phyloP scores from a whole-genome alignment of 30 jellyfish, hydroid and myxozoan species.

The Cassiopea andromeda region DNA sequence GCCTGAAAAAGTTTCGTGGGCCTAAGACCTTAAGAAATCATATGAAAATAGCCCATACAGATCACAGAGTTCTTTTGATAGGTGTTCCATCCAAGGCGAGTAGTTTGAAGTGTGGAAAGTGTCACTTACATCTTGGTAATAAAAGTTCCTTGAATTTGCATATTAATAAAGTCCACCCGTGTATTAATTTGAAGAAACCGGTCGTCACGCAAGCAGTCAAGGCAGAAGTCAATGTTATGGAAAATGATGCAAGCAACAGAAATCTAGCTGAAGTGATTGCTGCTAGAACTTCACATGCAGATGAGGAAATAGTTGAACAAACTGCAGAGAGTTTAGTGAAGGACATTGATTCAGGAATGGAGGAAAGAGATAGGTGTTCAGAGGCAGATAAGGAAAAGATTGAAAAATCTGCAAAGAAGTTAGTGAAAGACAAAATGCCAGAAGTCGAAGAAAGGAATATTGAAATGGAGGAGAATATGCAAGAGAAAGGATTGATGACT shows the following conservation, averaged over 20 bases:
- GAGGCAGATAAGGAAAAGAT: no score
- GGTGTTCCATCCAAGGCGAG: not conserved
- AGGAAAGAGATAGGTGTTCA: no score
- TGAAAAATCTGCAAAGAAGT: no score
- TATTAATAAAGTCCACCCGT: not conserved
- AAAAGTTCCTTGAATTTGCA: slow-evolving; percentile 7
- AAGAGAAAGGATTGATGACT: no score
- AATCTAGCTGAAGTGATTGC: no score
- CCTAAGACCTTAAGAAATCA: slow-evolving; percentile 36
- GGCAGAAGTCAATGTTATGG: not conserved
- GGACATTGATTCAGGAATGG: no score
- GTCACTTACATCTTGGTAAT: slow-evolving; percentile 14
- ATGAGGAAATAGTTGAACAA: no score
- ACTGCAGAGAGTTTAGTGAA: no score
- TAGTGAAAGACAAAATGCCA: no score
- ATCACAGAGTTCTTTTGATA: slow-evolving; percentile 10
- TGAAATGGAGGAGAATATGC: no score
- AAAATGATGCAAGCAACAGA: not conserved
- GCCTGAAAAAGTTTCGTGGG: slow-evolving; percentile 42
- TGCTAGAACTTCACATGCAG: no score
- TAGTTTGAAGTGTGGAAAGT: slow-evolving; percentile 1
- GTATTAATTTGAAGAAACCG: not conserved
- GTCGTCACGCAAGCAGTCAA: not conserved
- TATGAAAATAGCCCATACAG: slow-evolving; percentile 23
- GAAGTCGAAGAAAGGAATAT: no score